Percentiles rank a stretch among this genome's conserved stretches.
Conservation (phyloP, 2,797 vertebrate species). For the Falco biarmicus region DNA sequence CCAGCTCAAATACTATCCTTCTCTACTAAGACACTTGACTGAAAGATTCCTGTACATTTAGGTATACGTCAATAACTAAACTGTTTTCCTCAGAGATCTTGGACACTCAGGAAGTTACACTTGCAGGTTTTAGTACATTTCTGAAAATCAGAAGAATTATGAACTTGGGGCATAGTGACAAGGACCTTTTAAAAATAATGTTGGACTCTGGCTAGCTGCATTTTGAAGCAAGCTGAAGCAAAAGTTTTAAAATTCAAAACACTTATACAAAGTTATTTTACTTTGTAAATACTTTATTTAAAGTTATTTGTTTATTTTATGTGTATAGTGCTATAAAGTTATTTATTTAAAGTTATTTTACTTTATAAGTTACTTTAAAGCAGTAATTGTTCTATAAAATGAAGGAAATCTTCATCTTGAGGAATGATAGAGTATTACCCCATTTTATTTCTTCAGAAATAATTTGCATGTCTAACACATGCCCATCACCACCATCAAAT, state of each 20-base stretch:
- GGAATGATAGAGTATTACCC: background rate
- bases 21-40: background rate
- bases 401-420: background rate
- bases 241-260: background rate
- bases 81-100: background rate
- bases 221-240: background rate
- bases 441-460: background rate
- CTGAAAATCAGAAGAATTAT: background rate
- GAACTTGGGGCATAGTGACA: background rate
- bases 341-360: background rate
- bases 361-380: background rate
- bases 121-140: background rate
- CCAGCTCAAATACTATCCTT: background rate
- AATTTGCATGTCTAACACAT: background rate
- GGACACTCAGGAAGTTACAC: background rate
- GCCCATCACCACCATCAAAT: background rate
- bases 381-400: background rate
- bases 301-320: no score
- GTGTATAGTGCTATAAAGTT: no score
- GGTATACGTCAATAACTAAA: background rate
- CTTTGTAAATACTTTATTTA: no score
- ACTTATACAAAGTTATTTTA: background rate
- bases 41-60: background rate
- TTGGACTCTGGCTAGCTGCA: background rate
- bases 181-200: background rate